Evolutionary conservation across 2,113 vertebrate species (phyloP), one percentile per base, ranked within the genome.

Genomic region (Corythornis cristatus): DNA sequence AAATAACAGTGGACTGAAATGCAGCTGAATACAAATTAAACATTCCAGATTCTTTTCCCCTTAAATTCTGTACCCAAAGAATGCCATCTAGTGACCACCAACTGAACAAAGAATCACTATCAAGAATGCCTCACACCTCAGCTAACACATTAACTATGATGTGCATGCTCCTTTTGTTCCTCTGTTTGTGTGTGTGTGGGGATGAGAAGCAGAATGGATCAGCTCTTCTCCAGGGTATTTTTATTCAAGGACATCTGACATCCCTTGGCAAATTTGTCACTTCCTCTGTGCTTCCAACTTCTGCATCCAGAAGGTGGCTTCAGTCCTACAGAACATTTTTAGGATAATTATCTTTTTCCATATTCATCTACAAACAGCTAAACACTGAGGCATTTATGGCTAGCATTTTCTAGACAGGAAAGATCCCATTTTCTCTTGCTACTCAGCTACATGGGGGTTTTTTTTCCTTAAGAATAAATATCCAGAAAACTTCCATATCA

Each of bases 41-140:
- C 9, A 26, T 3, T 20, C 11, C 21, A 62, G 54, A 66, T 3
- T 33, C 5, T 75, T 83, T 93, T 22, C 11, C n/a, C 35, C 50
- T 94, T 48, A 54, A 88, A 83, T 96, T 97, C 53, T 29, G 37
- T 70, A 93, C 95, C 93, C 90, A 95, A 83, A 96, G 93, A 93
- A 83, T 94, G 96, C 95, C 97, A 97, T 86, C 97, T 97, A 97
- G 95, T 96, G 97, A 84, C 83, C 93, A 40, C 14, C 26, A 3
- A 7, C 65, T 14, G 88, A 71, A 96, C 8, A 42, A 71, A 75
- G 21, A 28, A 31, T 13, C 6, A 67, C 45, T 33, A 60, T n/a
- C 25, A 48, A 25, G 1, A 54, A 37, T 0, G 40, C 48, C 23
- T 26, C 88, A 53, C 60, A 29, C 23, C 12, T n/a, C 50, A 61